A percentile compares a stretch with the other conserved stretches of the same genome.
Evolutionary conservation across 2,113 vertebrate species (phyloP).

Genomic region (Aix galericulata): DNA sequence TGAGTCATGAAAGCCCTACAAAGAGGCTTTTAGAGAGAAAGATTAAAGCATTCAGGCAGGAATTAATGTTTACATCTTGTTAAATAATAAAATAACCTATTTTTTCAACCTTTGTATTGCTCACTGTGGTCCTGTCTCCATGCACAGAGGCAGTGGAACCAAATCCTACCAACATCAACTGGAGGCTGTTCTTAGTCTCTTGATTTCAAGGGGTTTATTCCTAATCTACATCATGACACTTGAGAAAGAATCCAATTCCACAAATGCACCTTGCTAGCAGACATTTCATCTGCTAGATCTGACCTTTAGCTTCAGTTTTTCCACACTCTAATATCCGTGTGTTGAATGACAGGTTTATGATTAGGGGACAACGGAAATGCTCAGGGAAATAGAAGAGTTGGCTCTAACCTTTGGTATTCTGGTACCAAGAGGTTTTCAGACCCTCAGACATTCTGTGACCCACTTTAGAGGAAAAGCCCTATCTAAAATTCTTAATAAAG

Average conservation of each 20-base stretch:
- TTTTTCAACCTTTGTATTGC: not conserved
- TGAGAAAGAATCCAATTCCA: not conserved
- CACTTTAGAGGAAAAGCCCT: not conserved
- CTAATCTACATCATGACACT: not conserved
- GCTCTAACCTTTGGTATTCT: slow-evolving; percentile 2
- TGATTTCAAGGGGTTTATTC: not conserved
- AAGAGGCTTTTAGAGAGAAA: not conserved
- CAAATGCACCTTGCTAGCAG: not conserved
- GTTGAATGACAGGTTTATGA: slow-evolving; percentile 40
- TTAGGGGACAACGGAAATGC: slow-evolving; percentile 30
- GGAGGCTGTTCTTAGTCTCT: not conserved
- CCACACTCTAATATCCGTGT: not conserved
- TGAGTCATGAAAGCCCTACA: not conserved
- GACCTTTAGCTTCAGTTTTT: slow-evolving; percentile 47
- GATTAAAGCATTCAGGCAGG: not conserved
- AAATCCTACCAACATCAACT: not conserved
- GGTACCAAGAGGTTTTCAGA: not conserved
- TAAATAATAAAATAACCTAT: not conserved
- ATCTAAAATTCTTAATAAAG: slow-evolving; percentile 6
- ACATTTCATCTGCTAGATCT: not conserved
- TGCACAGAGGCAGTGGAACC: not conserved
- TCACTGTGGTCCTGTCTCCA: not conserved
- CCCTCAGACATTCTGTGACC: not conserved
- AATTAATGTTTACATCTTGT: not conserved
- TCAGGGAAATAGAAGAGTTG: not conserved